Conservation (phyloP, 2,113 vertebrate genomes). For the Tetraodon nigroviridis region DNA sequence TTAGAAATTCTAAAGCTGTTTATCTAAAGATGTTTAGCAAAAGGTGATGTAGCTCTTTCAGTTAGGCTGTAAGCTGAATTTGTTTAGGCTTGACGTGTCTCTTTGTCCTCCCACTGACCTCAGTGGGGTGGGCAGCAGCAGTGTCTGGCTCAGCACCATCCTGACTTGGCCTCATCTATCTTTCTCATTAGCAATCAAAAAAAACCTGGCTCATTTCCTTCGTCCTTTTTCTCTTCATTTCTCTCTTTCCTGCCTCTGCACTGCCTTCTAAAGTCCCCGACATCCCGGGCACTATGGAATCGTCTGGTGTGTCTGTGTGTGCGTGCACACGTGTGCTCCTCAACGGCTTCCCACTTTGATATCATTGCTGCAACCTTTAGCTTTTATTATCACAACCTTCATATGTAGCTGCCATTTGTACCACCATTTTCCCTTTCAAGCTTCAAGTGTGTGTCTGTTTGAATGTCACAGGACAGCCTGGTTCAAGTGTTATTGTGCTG, state of each 20-base stretch:
- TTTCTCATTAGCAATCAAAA: conserved; percentile 55
- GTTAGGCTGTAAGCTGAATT: background rate
- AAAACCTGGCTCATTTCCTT: conserved; percentile 2
- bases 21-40: too few relatives aligned
- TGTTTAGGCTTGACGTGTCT: conserved; percentile 13
- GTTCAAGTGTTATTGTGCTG: background rate
- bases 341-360: conserved; percentile 57
- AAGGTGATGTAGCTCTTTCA: background rate
- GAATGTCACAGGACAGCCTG: too few relatives aligned
- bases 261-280: conserved; percentile 37
- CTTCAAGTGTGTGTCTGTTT: conserved; percentile 7
- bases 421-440: conserved; percentile 29
- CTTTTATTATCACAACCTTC: conserved; percentile 63
- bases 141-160: conserved; percentile 48
- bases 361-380: conserved; percentile 65
- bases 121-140: conserved; percentile 53
- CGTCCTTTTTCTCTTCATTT: conserved; percentile 6
- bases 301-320: conserved; percentile 36
- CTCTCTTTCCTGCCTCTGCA: conserved; percentile 28
- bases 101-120: conserved; percentile 42
- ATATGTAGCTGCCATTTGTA: conserved; percentile 58
- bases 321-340: background rate
- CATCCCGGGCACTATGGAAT: conserved; percentile 49
- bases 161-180: conserved; percentile 53
- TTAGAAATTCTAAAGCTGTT: too few relatives aligned